Evolutionary conservation across 2,888 invertebrate species (phyloP), one percentile per base, ranked within the genome.

Genomic region (Gastrophysa polygoni): DNA sequence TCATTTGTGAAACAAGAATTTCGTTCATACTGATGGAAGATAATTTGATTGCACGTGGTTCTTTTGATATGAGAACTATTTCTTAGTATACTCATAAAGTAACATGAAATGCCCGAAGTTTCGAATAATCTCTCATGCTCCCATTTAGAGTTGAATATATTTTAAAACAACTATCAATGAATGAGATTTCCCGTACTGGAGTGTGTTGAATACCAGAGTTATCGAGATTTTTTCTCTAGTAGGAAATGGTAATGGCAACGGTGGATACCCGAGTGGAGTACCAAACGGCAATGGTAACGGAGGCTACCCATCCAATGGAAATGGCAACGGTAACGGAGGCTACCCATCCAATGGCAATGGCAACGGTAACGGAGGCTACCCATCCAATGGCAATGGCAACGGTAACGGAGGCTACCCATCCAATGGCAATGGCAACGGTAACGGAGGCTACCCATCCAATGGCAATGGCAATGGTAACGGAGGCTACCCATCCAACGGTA

Each of bases 351-450:
- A n/a, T 32, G 64, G 58, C 57, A 32, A 61, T 47, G 68, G 67
- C 17, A 70, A 68, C 17, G 70, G 66, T 51, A 67, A 68, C 56
- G 71, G 69, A 24, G 68, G 68, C 24, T 73, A 71, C 56, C 68
- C 70, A 43, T 10, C 52, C 2, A 63, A 67, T 34, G 68, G 68
- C 5, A 70, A 69, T 46, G 69, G 68, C 7, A 47, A 60, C 24
- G 47, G 52, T 11, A 47, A 60, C 24, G 47, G 52, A 7, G 56
- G 48, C 20, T 57, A 57, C n/a, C 54, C 64, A 16, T 44, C 46
- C 8, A 59, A 56, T 24, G 61, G 59, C 14, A 51, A 51, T 28
- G 68, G 68, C 16, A 69, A 69, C 20, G 68, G 67, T 18, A 66
- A 63, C 38, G 63, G 64, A 10, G 72, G 70, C 4, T 72, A 72